Evolutionary conservation across 2,888 invertebrate species (phyloP).

Genomic region (Euzophera pinguis): DNA sequence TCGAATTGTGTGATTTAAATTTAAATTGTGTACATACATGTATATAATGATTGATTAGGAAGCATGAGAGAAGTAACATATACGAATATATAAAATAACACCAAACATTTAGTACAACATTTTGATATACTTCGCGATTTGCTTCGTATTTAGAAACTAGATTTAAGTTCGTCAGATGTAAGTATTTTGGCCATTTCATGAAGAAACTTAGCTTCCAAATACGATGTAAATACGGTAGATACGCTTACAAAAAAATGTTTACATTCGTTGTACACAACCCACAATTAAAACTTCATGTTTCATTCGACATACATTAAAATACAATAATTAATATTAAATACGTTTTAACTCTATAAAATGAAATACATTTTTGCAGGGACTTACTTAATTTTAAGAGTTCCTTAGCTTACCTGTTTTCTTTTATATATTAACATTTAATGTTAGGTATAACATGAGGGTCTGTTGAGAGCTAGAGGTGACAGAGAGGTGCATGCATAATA

Average conservation of each 20-base stretch:
- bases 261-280: conserved; percentile 69
- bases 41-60: background rate
- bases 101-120: conserved; percentile 31
- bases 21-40: conserved; percentile 4
- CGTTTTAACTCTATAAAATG: conserved; percentile 57
- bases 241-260: conserved; percentile 22
- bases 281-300: conserved; percentile 39
- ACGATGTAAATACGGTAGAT: conserved; percentile 9
- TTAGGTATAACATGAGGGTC: conserved; percentile 19
- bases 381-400: conserved; percentile 40
- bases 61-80: conserved; percentile 27
- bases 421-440: conserved; percentile 25
- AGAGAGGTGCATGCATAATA: conserved; percentile 34
- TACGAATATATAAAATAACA: conserved; percentile 30
- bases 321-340: conserved; percentile 22
- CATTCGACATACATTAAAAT: conserved; percentile 28
- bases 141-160: conserved; percentile 12
- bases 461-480: conserved; percentile 38
- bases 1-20: conserved; percentile 12
- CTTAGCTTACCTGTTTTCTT: conserved; percentile 68
- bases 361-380: conserved; percentile 66
- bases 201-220: conserved; percentile 27
- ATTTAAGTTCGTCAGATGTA: no score
- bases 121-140: conserved; percentile 10
- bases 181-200: background rate